Evolutionary conservation across 2,113 vertebrate genomes (phyloP).

Genomic region (Leiothrix lutea): DNA sequence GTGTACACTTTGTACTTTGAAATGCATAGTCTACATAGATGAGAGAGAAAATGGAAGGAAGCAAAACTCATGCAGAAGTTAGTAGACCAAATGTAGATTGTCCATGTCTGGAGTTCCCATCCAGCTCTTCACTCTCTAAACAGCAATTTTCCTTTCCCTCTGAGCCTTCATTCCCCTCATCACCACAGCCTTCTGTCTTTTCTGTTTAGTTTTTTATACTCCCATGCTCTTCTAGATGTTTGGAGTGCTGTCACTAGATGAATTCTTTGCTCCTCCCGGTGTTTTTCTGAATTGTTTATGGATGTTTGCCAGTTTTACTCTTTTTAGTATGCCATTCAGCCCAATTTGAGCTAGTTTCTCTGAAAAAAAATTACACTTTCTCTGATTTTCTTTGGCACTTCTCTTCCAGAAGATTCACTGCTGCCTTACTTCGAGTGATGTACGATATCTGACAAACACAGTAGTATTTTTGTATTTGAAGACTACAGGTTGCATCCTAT

Average conservation of each 20-base stretch:
- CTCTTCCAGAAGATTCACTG: background rate
- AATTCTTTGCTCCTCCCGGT: background rate
- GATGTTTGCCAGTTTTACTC: background rate
- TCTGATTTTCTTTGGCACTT: background rate
- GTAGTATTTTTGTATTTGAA: background rate
- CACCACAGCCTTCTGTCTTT: background rate
- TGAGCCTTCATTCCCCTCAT: accelerated
- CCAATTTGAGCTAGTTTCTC: background rate
- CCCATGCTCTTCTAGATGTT: background rate
- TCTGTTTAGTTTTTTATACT: background rate
- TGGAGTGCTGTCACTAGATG: background rate
- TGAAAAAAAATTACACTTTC: background rate
- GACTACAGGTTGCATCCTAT: background rate
- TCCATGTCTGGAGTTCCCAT: background rate
- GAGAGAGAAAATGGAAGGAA: background rate
- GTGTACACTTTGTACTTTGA: background rate
- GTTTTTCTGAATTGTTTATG: background rate
- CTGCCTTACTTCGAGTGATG: background rate
- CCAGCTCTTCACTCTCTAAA: background rate
- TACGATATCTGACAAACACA: background rate
- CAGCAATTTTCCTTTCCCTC: background rate
- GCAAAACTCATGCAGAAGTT: background rate
- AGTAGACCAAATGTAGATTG: background rate
- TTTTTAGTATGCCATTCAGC: background rate
- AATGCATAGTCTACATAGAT: background rate